Percentiles rank a stretch among this genome's conserved stretches.
These are phyloP conservation scores for Carterocephalus palaemon DNA, from an alignment of 2,888 invertebrate species.

Conservation along the genomic window DNA sequence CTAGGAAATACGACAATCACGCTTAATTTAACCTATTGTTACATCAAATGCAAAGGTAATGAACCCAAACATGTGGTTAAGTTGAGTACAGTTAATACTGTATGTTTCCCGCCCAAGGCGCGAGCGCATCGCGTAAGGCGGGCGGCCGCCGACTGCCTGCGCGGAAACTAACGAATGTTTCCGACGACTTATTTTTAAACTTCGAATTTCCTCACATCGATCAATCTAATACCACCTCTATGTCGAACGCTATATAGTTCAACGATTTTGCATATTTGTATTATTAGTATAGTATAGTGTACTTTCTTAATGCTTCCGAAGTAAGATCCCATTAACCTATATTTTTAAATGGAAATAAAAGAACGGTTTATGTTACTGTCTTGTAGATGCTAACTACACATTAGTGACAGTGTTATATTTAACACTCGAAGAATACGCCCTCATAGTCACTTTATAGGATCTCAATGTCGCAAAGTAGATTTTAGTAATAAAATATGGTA, in stretches of 20 bases:
- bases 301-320: conserved; percentile 59
- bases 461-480: no score
- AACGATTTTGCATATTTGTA: conserved; percentile 26
- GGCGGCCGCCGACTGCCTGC: conserved; percentile 62
- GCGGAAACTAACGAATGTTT: conserved; percentile 56
- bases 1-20: background rate
- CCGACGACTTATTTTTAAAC: conserved; percentile 72
- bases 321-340: conserved; percentile 67
- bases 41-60: conserved; percentile 2
- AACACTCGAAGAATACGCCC: no score
- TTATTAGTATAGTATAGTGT: conserved; percentile 40
- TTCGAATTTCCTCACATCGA: conserved; percentile 42
- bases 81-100: background rate
- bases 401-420: no score
- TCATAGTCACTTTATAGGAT: no score
- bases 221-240: conserved; percentile 31
- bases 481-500: no score
- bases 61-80: background rate
- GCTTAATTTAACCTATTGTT: background rate
- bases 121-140: conserved; percentile 54
- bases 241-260: conserved; percentile 32
- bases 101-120: conserved; percentile 55
- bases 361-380: conserved; percentile 43
- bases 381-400: conserved; percentile 33
- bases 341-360: conserved; percentile 56